Conservation (phyloP, 1,140 invertebrate genomes). For the Berghia stephanieae region DNA sequence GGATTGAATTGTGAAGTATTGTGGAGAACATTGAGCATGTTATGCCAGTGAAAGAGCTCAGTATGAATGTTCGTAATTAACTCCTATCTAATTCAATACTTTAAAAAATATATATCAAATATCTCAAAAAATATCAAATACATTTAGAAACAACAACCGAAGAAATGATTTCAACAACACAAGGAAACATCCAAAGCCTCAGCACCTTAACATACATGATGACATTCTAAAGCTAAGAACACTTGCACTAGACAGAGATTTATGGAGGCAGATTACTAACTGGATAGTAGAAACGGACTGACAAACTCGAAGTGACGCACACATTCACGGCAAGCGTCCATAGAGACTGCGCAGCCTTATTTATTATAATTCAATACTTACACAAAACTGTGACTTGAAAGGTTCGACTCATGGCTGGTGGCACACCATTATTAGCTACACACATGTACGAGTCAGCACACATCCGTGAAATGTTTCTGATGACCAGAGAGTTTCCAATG, state of each 20-base stretch:
- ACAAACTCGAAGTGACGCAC: not conserved
- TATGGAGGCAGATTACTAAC: not conserved
- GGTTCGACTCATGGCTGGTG: slow-evolving; percentile 47
- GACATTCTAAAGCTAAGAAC: not conserved
- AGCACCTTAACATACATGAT: not conserved
- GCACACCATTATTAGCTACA: slow-evolving; percentile 56
- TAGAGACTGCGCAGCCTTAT: slow-evolving; percentile 44
- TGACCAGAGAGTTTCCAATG: slow-evolving; percentile 50
- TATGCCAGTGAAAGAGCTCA: too few species aligned
- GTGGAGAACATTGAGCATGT: too few species aligned
- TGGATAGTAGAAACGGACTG: not conserved
- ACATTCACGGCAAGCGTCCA: not conserved
- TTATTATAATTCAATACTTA: slow-evolving; percentile 26
- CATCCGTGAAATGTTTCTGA: slow-evolving; percentile 56
- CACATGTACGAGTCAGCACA: slow-evolving; percentile 59
- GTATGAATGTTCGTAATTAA: too few species aligned
- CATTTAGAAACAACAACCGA: too few species aligned
- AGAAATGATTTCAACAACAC: too few species aligned
- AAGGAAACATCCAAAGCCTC: too few species aligned
- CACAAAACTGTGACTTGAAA: slow-evolving; percentile 48
- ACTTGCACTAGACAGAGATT: not conserved
- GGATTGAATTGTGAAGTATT: too few species aligned
- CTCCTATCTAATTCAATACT: too few species aligned
- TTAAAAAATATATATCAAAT: too few species aligned
- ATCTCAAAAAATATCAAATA: too few species aligned